phyloP scores from a whole-genome alignment of 2,797 vertebrate genomes.

The Poecilia velifera region DNA sequence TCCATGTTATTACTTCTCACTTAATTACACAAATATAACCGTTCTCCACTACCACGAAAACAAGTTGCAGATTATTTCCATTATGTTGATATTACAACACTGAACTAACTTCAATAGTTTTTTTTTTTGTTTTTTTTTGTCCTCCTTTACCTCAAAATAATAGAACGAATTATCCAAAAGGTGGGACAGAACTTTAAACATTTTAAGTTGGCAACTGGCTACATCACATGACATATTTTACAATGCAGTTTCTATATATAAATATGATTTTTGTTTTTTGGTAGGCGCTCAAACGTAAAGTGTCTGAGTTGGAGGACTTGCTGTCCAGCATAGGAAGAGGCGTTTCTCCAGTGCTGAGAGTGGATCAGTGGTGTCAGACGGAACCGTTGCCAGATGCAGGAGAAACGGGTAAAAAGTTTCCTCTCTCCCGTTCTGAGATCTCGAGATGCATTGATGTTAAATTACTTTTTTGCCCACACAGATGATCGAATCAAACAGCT shows the following conservation, averaged over 20 bases:
- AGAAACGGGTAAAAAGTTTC: slow-evolving; percentile 43
- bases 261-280: not conserved
- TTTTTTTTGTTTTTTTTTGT: too few species aligned
- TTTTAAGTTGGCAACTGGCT: not conserved
- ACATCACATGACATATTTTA: not conserved
- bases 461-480: slow-evolving; percentile 13
- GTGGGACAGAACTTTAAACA: not conserved
- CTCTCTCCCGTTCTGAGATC: not conserved
- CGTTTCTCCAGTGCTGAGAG: not conserved
- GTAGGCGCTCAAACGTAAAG: slow-evolving; percentile 70
- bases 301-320: slow-evolving; percentile 68
- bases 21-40: too few species aligned
- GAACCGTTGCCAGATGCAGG: slow-evolving; percentile 19
- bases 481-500: slow-evolving; percentile 59
- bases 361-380: slow-evolving; percentile 62
- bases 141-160: too few species aligned
- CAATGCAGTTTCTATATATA: not conserved
- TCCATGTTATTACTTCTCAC: too few species aligned
- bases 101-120: too few species aligned
- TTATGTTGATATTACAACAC: too few species aligned
- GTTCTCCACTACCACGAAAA: too few species aligned
- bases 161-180: not conserved
- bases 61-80: too few species aligned
- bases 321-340: not conserved
- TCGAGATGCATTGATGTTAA: not conserved